Evolutionary conservation across 2,797 vertebrate genomes (phyloP).

Genomic region (Tapirus indicus): DNA sequence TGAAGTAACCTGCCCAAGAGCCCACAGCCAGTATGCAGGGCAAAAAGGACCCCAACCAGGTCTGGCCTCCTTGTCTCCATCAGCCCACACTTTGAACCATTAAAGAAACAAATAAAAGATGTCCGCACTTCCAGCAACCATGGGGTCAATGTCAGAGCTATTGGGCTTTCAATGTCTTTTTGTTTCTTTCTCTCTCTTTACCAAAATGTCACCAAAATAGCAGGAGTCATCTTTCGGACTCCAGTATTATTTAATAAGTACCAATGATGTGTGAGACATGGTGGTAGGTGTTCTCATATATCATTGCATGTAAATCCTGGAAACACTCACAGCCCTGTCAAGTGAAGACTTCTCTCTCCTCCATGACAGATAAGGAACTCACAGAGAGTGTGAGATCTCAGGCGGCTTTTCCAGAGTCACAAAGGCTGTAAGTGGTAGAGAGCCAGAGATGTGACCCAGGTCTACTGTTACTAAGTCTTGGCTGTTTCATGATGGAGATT

Average conservation of each 20-base stretch:
- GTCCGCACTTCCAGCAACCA: not conserved
- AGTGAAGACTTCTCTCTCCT: not conserved
- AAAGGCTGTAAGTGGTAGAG: not conserved
- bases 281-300: not conserved
- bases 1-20: not conserved
- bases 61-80: not conserved
- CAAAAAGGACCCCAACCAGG: not conserved
- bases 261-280: not conserved
- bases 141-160: not conserved
- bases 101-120: not conserved
- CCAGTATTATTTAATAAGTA: not conserved
- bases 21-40: not conserved
- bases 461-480: not conserved
- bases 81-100: not conserved
- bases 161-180: not conserved
- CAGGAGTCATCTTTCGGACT: not conserved
- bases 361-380: not conserved
- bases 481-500: not conserved
- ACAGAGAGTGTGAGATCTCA: not conserved
- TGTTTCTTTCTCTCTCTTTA: not conserved
- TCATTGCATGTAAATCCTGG: not conserved
- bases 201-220: not conserved
- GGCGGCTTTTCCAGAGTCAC: not conserved
- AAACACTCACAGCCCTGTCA: not conserved
- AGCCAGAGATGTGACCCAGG: not conserved